Evolutionary conservation across 2,113 vertebrate genomes (phyloP).

Genomic region (Colistium nudipinnis): DNA sequence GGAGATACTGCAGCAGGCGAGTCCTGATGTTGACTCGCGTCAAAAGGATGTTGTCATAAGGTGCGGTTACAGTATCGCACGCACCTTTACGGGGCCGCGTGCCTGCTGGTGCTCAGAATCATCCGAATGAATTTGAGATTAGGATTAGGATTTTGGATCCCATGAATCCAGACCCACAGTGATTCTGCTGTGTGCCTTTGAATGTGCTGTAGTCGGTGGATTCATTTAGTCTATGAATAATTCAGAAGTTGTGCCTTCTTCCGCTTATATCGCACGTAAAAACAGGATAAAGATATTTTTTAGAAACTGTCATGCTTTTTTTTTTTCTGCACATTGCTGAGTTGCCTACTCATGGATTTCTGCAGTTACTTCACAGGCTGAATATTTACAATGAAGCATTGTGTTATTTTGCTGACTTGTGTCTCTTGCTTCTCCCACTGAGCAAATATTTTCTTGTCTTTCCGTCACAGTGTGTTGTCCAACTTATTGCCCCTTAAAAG

Average conservation of each 20-base stretch:
- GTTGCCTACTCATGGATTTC: slow-evolving; percentile 54
- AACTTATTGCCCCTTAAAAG: background rate
- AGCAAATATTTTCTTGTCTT: slow-evolving; percentile 19
- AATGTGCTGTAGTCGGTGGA: slow-evolving; percentile 20
- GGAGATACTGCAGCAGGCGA: slow-evolving; percentile 66
- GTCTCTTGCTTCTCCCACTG: slow-evolving; percentile 52
- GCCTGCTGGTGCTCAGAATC: background rate
- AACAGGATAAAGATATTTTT: background rate
- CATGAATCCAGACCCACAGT: slow-evolving; percentile 5
- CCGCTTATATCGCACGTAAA: slow-evolving; percentile 11
- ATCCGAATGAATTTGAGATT: background rate
- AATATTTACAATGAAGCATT: slow-evolving; percentile 63
- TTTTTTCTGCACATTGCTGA: slow-evolving; percentile 16
- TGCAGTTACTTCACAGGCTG: slow-evolving; percentile 48
- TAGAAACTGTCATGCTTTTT: background rate
- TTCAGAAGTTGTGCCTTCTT: slow-evolving; percentile 18
- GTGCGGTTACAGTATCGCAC: slow-evolving; percentile 66
- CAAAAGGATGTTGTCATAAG: slow-evolving; percentile 79
- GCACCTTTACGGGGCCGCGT: slow-evolving; percentile 39
- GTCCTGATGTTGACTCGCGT: slow-evolving; percentile 68
- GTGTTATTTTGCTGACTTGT: slow-evolving; percentile 67
- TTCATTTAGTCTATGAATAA: slow-evolving; percentile 28
- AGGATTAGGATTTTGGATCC: no score
- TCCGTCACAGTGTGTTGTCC: background rate
- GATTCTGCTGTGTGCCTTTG: slow-evolving; percentile 13